Conservation (phyloP, 1,140 invertebrate species). For the Fopius arisanus region DNA sequence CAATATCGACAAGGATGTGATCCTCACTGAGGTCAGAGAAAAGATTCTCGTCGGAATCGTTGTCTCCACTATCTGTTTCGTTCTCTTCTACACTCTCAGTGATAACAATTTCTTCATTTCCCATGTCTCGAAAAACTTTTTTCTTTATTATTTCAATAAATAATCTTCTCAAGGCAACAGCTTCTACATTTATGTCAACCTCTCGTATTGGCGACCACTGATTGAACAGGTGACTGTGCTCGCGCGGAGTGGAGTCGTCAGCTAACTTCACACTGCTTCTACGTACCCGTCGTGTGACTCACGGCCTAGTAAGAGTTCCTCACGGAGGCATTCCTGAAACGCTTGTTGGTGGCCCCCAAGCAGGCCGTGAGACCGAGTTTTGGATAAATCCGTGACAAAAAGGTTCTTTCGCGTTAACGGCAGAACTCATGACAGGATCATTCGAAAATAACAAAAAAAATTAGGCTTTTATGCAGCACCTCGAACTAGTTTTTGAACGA, state of each 20-base stretch:
- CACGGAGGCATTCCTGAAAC: too few species aligned
- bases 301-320: not conserved
- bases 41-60: not conserved
- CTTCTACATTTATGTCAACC: not conserved
- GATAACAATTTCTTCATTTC: not conserved
- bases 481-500: too few species aligned
- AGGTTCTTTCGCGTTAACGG: too few species aligned
- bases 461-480: too few species aligned
- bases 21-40: not conserved
- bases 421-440: too few species aligned
- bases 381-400: too few species aligned
- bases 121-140: not conserved
- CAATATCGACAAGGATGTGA: too few species aligned
- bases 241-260: not conserved
- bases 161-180: not conserved
- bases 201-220: not conserved
- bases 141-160: not conserved
- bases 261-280: not conserved
- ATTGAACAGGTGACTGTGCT: not conserved
- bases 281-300: not conserved
- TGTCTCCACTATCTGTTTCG: not conserved
- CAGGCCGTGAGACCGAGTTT: too few species aligned
- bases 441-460: too few species aligned
- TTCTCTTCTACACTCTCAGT: not conserved
- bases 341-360: too few species aligned